These are phyloP conservation scores for Paelopatides confundens DNA, from an alignment of 53 echinoderm and acorn worm genomes.

Conservation along the genomic window DNA sequence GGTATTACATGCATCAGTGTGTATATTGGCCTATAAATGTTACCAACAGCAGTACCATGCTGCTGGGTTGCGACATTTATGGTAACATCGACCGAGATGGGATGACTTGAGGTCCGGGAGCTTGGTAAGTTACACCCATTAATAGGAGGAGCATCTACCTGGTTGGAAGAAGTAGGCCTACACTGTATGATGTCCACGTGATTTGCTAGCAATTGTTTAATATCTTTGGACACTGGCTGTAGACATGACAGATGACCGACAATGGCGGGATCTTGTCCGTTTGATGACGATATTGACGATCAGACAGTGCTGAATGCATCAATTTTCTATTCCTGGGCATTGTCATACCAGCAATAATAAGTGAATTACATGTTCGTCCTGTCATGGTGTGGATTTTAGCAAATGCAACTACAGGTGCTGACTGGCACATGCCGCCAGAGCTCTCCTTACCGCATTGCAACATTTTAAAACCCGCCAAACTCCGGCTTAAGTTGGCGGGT, in stretches of 20 bases:
- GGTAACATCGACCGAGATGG: background rate
- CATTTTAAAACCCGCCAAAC: no score
- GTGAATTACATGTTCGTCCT: background rate
- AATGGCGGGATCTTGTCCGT: background rate
- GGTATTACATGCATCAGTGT: background rate
- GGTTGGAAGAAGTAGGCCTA: background rate
- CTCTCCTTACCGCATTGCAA: no score
- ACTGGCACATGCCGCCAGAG: no score
- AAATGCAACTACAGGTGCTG: no score
- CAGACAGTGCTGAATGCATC: background rate
- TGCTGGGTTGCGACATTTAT: background rate
- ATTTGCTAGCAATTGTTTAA: background rate
- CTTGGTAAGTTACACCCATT: background rate
- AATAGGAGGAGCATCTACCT: background rate
- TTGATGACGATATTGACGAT: background rate
- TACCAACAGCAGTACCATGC: background rate
- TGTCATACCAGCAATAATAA: background rate
- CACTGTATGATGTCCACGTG: background rate
- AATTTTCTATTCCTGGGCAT: background rate
- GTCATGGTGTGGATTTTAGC: no score
- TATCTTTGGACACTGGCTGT: background rate
- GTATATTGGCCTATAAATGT: background rate
- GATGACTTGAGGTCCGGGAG: no score
- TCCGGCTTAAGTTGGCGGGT: no score
- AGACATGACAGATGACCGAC: background rate